phyloP scores from a whole-genome alignment of 1,140 invertebrate species.

The Heliconius nattereri region DNA sequence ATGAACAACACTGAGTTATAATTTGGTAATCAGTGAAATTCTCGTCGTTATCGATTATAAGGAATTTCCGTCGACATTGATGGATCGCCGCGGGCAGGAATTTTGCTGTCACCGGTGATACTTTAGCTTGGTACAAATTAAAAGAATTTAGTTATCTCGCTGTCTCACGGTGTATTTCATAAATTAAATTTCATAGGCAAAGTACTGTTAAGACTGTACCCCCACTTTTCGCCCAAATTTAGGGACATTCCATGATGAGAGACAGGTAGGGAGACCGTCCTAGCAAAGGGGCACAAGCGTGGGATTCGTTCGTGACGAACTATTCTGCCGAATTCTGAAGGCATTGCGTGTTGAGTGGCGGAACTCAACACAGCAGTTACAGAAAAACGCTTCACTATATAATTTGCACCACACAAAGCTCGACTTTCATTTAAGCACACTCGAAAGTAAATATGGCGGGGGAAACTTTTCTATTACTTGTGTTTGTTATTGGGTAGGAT shows the following conservation, averaged over 20 bases:
- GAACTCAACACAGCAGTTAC: no score
- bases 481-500: conserved; percentile 53
- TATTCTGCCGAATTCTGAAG: no score
- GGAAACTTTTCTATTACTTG: conserved; percentile 57
- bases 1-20: conserved; percentile 40
- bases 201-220: no score
- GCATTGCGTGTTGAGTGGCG: no score
- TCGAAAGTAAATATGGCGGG: conserved; percentile 58
- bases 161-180: background rate
- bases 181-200: no score
- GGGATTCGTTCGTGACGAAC: no score
- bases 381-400: conserved; percentile 16
- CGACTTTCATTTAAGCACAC: conserved; percentile 59
- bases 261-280: no score
- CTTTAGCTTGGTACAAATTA: conserved; percentile 35
- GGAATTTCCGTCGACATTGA: conserved; percentile 66
- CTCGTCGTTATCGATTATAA: conserved; percentile 60
- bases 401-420: conserved; percentile 35
- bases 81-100: conserved; percentile 54
- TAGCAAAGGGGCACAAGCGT: no score
- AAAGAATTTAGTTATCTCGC: background rate
- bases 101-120: conserved; percentile 58
- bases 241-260: no score
- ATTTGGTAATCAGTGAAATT: conserved; percentile 52
- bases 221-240: no score